Percentiles rank a stretch among this genome's conserved stretches.
These are phyloP conservation scores for Leptura quadrifasciata DNA, from an alignment of 2,888 invertebrate genomes.

Conservation along the genomic window DNA sequence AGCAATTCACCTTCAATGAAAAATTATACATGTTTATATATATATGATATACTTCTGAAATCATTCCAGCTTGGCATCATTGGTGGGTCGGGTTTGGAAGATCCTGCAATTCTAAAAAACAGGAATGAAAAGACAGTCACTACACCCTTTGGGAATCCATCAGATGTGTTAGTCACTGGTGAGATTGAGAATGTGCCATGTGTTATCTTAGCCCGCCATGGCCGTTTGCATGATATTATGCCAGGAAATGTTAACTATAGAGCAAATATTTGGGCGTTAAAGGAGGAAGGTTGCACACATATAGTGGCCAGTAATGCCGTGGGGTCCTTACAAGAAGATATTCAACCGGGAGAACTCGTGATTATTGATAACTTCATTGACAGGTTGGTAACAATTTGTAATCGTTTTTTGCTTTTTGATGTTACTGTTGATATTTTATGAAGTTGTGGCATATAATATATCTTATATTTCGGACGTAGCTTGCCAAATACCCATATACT, in stretches of 20 bases:
- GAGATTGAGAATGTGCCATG: constrained; percentile 86
- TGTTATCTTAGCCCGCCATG: constrained; percentile 85
- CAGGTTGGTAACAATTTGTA: constrained; percentile 73
- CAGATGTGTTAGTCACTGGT: constrained; percentile 84
- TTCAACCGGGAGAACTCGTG: constrained; percentile 92
- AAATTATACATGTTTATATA: too few species aligned
- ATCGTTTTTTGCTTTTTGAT: too few species aligned
- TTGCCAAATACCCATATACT: too few species aligned
- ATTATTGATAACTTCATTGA: constrained; percentile 92
- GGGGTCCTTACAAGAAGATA: constrained; percentile 92
- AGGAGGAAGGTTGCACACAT: constrained; percentile 91
- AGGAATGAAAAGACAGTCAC: constrained; percentile 79
- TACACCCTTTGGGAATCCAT: constrained; percentile 88
- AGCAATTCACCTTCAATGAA: too few species aligned
- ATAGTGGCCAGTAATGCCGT: constrained; percentile 95
- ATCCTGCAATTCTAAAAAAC: constrained; percentile 87
- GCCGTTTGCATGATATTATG: constrained; percentile 82
- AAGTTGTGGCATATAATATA: too few species aligned
- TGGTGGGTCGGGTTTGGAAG: constrained; percentile 95
- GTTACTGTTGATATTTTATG: too few species aligned
- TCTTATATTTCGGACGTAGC: too few species aligned
- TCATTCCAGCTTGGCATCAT: constrained; percentile 91
- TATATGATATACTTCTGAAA: too few species aligned
- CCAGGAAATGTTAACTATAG: constrained; percentile 93
- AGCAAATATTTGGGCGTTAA: constrained; percentile 97